A percentile compares a stretch with the other conserved stretches of the same genome.
Conservation (phyloP, 2,113 vertebrate species). For the Mustela lutreola region DNA sequence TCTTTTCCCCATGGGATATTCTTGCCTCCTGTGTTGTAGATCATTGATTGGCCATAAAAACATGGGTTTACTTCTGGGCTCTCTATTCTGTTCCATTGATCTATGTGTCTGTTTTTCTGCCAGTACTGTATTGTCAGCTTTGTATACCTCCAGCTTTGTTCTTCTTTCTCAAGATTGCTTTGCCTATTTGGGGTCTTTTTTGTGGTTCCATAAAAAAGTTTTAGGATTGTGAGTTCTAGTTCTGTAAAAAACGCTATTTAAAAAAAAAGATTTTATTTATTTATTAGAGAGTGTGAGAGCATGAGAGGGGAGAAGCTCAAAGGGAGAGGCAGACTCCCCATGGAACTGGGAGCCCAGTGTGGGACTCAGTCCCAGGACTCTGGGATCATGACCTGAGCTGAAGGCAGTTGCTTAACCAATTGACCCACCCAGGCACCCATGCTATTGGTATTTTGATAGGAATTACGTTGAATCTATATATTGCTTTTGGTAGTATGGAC, state of each 20-base stretch:
- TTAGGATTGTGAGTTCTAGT: neutral
- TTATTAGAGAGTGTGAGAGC: no score
- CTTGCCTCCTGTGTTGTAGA: neutral
- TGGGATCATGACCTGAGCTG: no score
- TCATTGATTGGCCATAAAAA: neutral
- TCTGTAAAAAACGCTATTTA: neutral
- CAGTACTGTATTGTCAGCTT: neutral
- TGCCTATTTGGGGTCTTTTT: neutral
- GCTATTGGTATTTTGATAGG: neutral
- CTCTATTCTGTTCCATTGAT: neutral
- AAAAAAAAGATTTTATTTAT: no score
- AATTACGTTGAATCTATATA: neutral
- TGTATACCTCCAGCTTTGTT: neutral
- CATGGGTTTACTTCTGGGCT: neutral
- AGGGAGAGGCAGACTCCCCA: no score
- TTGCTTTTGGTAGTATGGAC: neutral
- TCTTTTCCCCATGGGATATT: neutral
- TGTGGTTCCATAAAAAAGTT: neutral
- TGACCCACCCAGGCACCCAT: no score
- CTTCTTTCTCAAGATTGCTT: neutral
- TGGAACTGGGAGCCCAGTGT: no score
- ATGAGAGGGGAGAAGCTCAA: no score
- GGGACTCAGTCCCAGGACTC: no score
- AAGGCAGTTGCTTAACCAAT: no score
- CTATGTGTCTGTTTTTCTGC: neutral